Evolutionary conservation across 2,888 invertebrate species (phyloP).

Genomic region (Orthosia gothica): DNA sequence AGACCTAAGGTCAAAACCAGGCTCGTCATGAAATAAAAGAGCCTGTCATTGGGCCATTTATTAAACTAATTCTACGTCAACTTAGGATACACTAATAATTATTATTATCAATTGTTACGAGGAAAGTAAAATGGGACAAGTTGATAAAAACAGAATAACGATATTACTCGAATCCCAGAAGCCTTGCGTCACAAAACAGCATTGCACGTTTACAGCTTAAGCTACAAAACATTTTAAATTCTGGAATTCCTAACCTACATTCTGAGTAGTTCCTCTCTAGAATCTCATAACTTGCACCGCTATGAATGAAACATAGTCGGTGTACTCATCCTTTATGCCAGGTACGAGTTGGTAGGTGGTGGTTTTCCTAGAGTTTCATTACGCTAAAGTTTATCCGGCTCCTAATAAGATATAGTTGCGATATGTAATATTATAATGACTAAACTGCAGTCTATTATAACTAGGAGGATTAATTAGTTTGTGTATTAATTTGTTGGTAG

Average conservation of each 20-base stretch:
- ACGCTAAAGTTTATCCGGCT: conserved; percentile 58
- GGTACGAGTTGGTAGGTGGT: conserved; percentile 68
- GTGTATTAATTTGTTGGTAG: conserved; percentile 33
- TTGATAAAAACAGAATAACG: no score
- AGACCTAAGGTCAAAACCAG: no score
- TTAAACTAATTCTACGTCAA: no score
- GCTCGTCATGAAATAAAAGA: no score
- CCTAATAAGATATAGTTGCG: conserved; percentile 60
- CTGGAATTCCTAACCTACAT: background rate
- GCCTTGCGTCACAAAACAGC: background rate
- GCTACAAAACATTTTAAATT: no score
- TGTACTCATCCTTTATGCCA: conserved; percentile 68
- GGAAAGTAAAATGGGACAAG: background rate
- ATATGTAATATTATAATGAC: conserved; percentile 59
- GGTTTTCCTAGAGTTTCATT: conserved; percentile 68
- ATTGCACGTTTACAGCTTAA: background rate
- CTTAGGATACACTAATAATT: no score
- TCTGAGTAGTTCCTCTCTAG: background rate
- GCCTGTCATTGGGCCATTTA: no score
- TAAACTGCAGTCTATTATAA: conserved; percentile 47
- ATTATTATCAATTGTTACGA: background rate
- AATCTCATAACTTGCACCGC: conserved; percentile 31
- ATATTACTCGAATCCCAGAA: no score
- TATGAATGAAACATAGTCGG: conserved; percentile 64
- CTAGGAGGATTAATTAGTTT: conserved; percentile 48